These are phyloP conservation scores for Sebastiscus albofasciatus DNA, from an alignment of 2,797 vertebrate species.

Conservation along the genomic window DNA sequence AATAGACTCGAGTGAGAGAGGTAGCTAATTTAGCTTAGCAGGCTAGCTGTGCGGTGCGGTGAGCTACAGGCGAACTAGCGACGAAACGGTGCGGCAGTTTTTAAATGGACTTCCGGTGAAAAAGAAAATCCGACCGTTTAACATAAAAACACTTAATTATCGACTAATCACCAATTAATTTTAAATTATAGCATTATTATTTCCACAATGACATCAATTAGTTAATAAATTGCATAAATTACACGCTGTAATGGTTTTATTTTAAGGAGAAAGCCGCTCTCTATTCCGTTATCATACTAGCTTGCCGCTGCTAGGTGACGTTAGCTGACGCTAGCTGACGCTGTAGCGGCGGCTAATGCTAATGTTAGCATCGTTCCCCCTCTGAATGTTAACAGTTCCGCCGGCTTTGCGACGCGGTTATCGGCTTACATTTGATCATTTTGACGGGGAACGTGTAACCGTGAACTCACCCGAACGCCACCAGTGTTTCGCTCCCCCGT, in stretches of 20 bases:
- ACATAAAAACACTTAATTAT: not conserved
- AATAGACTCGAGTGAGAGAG: constrained; percentile 50
- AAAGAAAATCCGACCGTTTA: not conserved
- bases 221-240: rapidly evolving
- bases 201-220: rapidly evolving
- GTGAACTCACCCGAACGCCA: constrained; percentile 60
- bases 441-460: not conserved
- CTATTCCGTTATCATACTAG: constrained; percentile 6
- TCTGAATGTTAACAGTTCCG: constrained; percentile 4
- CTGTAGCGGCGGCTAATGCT: constrained; percentile 48
- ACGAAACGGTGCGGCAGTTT: not conserved
- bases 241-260: not conserved
- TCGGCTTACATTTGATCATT: not conserved
- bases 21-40: constrained; percentile 71
- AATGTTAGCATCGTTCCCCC: constrained; percentile 53
- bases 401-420: not conserved
- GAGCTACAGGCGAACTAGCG: not conserved
- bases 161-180: rapidly evolving
- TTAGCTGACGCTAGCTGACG: constrained; percentile 41
- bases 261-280: not conserved
- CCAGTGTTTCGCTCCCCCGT: constrained; percentile 40
- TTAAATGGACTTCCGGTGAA: constrained; percentile 54
- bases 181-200: rapidly evolving
- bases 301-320: constrained; percentile 16
- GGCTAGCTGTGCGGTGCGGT: constrained; percentile 35